phyloP scores from a whole-genome alignment of 2,797 vertebrate species.

The Chelon labrosus region DNA sequence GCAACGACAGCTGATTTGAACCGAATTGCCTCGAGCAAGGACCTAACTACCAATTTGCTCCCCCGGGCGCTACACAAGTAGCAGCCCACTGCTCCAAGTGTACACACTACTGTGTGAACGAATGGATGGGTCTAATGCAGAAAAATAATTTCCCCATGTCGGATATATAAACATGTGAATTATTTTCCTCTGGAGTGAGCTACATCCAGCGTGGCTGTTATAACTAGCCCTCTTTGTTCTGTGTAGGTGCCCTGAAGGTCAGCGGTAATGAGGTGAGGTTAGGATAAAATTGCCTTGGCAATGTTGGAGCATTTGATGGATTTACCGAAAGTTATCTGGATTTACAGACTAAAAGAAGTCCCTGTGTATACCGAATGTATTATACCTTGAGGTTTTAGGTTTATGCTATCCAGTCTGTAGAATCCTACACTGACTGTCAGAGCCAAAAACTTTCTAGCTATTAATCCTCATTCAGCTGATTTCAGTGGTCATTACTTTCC shows the following conservation, averaged over 20 bases:
- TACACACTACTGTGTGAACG: too few relatives aligned
- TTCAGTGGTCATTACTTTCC: constrained; percentile 23
- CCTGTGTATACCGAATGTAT: constrained; percentile 30
- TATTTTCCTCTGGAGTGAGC: background rate
- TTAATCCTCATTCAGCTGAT: constrained; percentile 49
- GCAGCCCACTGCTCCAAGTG: too few relatives aligned
- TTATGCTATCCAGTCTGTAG: constrained; percentile 43
- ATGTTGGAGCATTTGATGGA: constrained; percentile 46
- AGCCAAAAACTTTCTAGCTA: constrained; percentile 54
- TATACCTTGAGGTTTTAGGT: constrained; percentile 38
- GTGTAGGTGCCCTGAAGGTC: constrained; percentile 44
- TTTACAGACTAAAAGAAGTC: constrained; percentile 42
- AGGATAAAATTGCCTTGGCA: constrained; percentile 44
- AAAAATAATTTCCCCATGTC: too few relatives aligned
- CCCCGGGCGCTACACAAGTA: too few relatives aligned
- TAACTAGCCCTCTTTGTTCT: constrained; percentile 14
- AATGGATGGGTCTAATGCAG: too few relatives aligned
- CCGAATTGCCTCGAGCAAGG: too few relatives aligned
- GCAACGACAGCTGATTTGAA: too few relatives aligned
- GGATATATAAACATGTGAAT: constrained; percentile 21
- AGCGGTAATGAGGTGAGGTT: constrained; percentile 51
- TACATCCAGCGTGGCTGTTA: background rate
- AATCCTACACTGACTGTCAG: constrained; percentile 34
- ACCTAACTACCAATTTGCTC: too few relatives aligned
- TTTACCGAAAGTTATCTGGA: constrained; percentile 57